A percentile compares a stretch with the other conserved stretches of the same genome.
These are phyloP conservation scores for Sympetrum striolatum DNA, from an alignment of 2,888 invertebrate genomes.

Conservation along the genomic window DNA sequence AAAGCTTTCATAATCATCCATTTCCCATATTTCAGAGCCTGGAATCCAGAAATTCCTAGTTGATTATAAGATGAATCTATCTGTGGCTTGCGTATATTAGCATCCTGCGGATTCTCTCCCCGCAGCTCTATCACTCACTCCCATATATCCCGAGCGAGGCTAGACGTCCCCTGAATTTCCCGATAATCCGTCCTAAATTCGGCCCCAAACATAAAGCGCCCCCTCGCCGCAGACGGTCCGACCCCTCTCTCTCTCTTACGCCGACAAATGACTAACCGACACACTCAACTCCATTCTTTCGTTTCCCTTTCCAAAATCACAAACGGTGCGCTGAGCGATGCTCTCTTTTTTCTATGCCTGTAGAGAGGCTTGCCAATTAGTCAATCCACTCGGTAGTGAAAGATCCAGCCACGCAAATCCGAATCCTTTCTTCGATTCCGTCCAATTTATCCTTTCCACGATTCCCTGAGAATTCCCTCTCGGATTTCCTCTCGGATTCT, in stretches of 20 bases:
- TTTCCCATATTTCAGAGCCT: too few relatives aligned
- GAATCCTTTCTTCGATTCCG: not conserved
- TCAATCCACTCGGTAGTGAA: slow-evolving; percentile 9
- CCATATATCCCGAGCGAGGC: too few relatives aligned
- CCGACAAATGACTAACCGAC: not conserved
- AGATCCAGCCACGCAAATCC: not conserved
- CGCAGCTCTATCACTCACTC: too few relatives aligned
- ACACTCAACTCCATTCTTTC: not conserved
- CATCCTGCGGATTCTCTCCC: too few relatives aligned
- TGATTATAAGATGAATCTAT: too few relatives aligned
- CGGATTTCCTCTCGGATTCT: slow-evolving; percentile 9
- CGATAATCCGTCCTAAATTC: not conserved
- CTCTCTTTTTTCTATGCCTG: not conserved
- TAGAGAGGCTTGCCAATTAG: not conserved
- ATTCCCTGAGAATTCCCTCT: not conserved
- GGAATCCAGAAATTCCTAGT: too few relatives aligned
- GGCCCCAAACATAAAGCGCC: not conserved
- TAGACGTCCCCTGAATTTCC: not conserved
- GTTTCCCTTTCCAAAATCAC: not conserved
- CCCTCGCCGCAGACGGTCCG: not conserved
- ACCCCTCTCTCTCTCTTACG: not conserved
- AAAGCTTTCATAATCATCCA: too few relatives aligned
- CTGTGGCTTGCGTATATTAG: too few relatives aligned
- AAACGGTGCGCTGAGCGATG: not conserved
- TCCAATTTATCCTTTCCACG: not conserved